Evolutionary conservation across 2,797 vertebrate genomes (phyloP).

Genomic region (Fringilla coelebs): DNA sequence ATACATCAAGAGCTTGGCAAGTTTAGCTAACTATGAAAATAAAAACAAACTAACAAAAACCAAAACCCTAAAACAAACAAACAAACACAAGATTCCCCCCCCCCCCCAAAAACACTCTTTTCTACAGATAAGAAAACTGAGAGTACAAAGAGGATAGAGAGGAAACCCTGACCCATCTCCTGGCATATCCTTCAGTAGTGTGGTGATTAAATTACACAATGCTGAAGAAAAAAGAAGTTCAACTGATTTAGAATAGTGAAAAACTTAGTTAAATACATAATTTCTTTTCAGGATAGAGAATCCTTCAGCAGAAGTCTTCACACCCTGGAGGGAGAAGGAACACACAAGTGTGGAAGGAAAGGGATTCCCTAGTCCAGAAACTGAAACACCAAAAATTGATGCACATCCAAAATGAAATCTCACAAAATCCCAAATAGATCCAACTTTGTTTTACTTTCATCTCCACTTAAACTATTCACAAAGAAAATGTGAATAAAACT

Average conservation of each 20-base stretch:
- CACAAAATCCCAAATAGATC: not conserved
- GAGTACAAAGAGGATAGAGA: not conserved
- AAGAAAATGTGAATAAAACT: not conserved
- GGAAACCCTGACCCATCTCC: not conserved
- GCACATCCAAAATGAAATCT: not conserved
- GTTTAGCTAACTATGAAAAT: not conserved
- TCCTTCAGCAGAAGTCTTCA: not conserved
- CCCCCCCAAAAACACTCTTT: not conserved
- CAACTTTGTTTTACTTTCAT: not conserved
- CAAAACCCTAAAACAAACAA: not conserved
- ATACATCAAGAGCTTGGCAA: not conserved
- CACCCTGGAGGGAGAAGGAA: not conserved
- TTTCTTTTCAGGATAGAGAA: not conserved
- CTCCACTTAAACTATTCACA: not conserved
- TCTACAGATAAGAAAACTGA: not conserved
- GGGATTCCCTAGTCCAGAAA: not conserved
- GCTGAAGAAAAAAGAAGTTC: not conserved
- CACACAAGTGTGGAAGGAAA: not conserved
- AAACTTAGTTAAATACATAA: not conserved
- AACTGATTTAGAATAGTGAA: not conserved
- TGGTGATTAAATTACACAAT: not conserved
- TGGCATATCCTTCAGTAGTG: not conserved
- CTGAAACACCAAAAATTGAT: not conserved
- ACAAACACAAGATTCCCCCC: accelerated
- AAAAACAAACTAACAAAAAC: not conserved